Conservation (phyloP, 2,888 invertebrate species). For the Drosophila diplacantha region DNA sequence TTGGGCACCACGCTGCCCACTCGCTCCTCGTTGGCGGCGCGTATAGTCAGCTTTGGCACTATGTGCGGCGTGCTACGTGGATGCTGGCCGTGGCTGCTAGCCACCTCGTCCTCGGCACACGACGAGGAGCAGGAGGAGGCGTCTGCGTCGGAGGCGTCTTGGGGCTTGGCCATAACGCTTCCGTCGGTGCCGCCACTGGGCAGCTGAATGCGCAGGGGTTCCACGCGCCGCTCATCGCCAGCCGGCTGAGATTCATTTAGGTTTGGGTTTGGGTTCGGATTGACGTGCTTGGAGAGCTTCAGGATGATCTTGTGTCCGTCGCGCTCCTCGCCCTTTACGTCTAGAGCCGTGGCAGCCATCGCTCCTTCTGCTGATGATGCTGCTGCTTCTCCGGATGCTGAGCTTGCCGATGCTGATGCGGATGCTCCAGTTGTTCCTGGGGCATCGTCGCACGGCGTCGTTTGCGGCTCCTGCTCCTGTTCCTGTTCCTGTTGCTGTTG, state of each 20-base stretch:
- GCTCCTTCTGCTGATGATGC: slow-evolving; percentile 24
- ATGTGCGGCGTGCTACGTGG: slow-evolving; percentile 70
- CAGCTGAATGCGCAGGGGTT: slow-evolving; percentile 78
- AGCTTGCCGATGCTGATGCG: slow-evolving; percentile 46
- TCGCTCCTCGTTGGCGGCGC: slow-evolving; percentile 72
- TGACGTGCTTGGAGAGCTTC: slow-evolving; percentile 56
- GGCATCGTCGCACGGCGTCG: slow-evolving; percentile 64
- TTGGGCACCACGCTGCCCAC: slow-evolving; percentile 76
- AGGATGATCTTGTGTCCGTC: slow-evolving; percentile 61
- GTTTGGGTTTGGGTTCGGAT: slow-evolving; percentile 22
- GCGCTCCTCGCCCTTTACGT: slow-evolving; percentile 51
- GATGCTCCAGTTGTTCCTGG: slow-evolving; percentile 49
- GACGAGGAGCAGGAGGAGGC: slow-evolving; percentile 70
- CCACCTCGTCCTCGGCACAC: slow-evolving; percentile 61
- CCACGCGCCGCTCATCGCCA: slow-evolving; percentile 74
- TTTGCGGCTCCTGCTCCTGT: slow-evolving; percentile 13
- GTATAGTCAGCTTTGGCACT: slow-evolving; percentile 77
- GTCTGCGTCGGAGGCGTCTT: slow-evolving; percentile 56
- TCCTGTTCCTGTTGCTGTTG: slow-evolving; percentile 5
- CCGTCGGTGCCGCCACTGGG: slow-evolving; percentile 40
- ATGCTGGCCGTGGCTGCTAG: slow-evolving; percentile 31
- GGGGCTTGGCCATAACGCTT: slow-evolving; percentile 50
- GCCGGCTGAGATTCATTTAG: slow-evolving; percentile 56
- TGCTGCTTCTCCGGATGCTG: slow-evolving; percentile 38
- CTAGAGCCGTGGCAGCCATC: slow-evolving; percentile 48